phyloP scores from a whole-genome alignment of 2,113 vertebrate genomes.

The Neogale vison region DNA sequence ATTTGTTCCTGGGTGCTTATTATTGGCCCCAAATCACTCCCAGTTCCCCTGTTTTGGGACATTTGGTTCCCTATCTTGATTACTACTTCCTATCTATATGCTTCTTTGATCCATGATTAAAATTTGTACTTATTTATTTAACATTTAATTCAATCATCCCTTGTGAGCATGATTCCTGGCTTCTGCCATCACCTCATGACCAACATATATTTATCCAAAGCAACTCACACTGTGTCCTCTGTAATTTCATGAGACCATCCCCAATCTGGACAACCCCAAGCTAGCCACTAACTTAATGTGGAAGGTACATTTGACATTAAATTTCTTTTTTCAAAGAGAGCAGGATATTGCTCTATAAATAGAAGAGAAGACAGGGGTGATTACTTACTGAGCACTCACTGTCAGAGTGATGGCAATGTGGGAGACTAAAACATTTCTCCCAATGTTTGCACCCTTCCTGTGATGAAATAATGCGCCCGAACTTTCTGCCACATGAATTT shows the following conservation, averaged over 20 bases:
- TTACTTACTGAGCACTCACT: not conserved
- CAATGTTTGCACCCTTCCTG: not conserved
- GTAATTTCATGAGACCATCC: not conserved
- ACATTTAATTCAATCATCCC: not conserved
- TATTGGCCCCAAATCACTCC: not conserved
- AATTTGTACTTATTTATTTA: not conserved
- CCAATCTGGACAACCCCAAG: not conserved
- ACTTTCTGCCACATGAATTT: not conserved
- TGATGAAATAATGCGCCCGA: not conserved
- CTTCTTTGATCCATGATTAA: not conserved
- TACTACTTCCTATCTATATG: not conserved
- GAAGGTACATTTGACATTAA: not conserved
- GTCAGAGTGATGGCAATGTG: not conserved
- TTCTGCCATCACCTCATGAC: not conserved
- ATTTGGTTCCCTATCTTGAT: not conserved
- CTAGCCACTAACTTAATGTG: not conserved
- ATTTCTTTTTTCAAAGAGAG: not conserved
- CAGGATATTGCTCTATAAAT: not conserved
- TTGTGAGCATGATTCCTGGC: not conserved
- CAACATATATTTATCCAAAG: not conserved
- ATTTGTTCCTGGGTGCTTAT: not conserved
- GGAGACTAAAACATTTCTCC: not conserved
- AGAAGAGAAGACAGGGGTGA: not conserved
- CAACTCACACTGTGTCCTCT: not conserved
- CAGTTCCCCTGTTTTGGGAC: not conserved